Conservation (phyloP, 2,113 vertebrate species). For the Fulica atra region DNA sequence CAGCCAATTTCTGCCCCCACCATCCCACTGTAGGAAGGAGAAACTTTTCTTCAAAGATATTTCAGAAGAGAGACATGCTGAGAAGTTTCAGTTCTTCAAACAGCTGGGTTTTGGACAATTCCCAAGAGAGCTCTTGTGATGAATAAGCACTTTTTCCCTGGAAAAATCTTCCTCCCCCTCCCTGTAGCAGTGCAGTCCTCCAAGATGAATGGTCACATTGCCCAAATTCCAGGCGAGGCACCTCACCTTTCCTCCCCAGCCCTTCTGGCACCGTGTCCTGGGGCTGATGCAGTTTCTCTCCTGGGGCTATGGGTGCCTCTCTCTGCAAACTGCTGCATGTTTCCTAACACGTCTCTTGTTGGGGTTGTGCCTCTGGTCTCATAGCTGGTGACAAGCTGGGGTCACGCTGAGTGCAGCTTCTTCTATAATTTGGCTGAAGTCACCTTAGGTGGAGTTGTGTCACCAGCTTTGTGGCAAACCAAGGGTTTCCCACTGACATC, state of each 20-base stretch:
- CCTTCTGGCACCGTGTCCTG: fast-evolving
- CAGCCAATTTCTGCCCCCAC: neutral
- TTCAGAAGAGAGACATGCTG: neutral
- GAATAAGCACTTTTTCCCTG: constrained; percentile 40
- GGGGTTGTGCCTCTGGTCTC: neutral
- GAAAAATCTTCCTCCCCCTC: constrained; percentile 11
- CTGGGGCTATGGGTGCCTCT: neutral
- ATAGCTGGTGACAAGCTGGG: neutral
- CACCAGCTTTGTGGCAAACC: neutral
- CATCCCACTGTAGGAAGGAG: neutral
- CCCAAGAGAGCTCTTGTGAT: constrained; percentile 27
- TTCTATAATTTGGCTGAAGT: neutral
- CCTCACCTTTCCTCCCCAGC: neutral
- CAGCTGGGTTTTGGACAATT: neutral
- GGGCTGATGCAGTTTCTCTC: neutral
- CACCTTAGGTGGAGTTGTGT: neutral
- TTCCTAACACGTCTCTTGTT: neutral
- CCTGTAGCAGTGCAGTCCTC: neutral
- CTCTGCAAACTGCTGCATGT: fast-evolving
- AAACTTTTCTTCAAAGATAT: neutral
- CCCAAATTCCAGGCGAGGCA: neutral
- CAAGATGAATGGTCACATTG: neutral
- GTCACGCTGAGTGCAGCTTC: neutral
- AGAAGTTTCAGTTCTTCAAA: neutral
- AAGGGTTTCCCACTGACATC: neutral